phyloP scores from a whole-genome alignment of 1,140 invertebrate species.

The Aethina tumida region DNA sequence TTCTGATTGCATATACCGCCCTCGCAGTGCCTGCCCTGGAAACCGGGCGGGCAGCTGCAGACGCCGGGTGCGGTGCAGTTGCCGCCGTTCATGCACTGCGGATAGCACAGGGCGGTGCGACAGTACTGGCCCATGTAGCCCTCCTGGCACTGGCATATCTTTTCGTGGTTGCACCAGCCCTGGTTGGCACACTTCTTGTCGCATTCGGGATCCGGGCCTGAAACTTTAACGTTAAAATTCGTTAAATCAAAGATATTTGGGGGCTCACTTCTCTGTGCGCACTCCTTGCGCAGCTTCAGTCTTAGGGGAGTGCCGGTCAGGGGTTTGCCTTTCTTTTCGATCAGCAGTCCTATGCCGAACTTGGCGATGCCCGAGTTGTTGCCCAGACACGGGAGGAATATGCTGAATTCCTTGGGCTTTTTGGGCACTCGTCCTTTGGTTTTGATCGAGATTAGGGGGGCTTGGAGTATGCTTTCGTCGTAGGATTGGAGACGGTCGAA shows the following conservation, averaged over 20 bases:
- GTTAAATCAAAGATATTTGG: conserved; percentile 13
- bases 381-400: conserved; percentile 80
- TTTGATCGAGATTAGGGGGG: conserved; percentile 79
- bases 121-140: conserved; percentile 86
- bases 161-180: conserved; percentile 69
- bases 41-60: conserved; percentile 77
- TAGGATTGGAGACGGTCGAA: conserved; percentile 77
- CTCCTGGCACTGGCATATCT: conserved; percentile 77
- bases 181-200: conserved; percentile 76
- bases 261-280: conserved; percentile 80
- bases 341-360: conserved; percentile 79
- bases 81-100: conserved; percentile 85
- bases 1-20: conserved; percentile 82
- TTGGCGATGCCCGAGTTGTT: conserved; percentile 80
- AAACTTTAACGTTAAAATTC: conserved; percentile 17
- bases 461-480: conserved; percentile 70
- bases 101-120: conserved; percentile 80
- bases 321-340: conserved; percentile 65
- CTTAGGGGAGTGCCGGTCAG: conserved; percentile 82
- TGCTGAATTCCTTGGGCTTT: conserved; percentile 83
- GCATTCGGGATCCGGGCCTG: conserved; percentile 80
- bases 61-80: conserved; percentile 79
- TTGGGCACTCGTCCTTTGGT: conserved; percentile 73
- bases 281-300: conserved; percentile 87
- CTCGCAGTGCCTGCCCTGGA: conserved; percentile 86